Base-by-base conservation (phyloP, 2,797 vertebrate species). In the Falco novaeseelandiae region DNA sequence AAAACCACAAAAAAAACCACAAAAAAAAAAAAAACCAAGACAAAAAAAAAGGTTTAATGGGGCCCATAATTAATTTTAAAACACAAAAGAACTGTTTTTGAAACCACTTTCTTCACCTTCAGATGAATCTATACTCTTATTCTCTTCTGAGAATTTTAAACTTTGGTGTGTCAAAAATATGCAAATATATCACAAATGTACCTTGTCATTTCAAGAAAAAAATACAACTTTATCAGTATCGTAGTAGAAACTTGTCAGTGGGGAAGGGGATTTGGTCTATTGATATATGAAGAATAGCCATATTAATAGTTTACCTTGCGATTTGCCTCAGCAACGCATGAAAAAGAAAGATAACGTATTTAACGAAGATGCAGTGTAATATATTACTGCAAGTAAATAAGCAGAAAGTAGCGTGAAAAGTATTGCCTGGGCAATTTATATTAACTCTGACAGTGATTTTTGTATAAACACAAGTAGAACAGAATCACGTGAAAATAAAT, bases 271-370 rank as follows among this genome's bases (percentile, higher is more conserved):
- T 96, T 98, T 97, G 97, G 97, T 98, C 96, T 97, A 97, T 96
- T 89, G 97, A 98, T 97, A 87, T 97, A 97, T 95, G 97, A 98
- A 97, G 93, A 98, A 98, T 98, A 98, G 98, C 98, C 98, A 98
- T 98, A 98, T 98, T 96, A 98, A 96, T 97, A 97, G 98, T 98
- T 98, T 98, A 98, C 98, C 97, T 98, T 98, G 96, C 89, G 96
- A 93, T 97, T 98, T 98, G 98, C 98, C 97, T 98, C 98, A 97
- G 93, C 96, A 97, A 97, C 95, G 91, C 91, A 96, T 92, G 94
- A 96, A 92, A 90, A 87, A 66, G 67, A 98, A 94, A 95, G 61
- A 44, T 89, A 96, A 12, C 95, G 51, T 97, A 98, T 97, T 96
- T 97, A 97, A 97, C 54, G 79, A 96, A 97, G 91, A 97, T 92